Evolutionary conservation across 2,888 invertebrate species (phyloP), one percentile per base, ranked within the genome.

Genomic region (Cerastis leucographa): DNA sequence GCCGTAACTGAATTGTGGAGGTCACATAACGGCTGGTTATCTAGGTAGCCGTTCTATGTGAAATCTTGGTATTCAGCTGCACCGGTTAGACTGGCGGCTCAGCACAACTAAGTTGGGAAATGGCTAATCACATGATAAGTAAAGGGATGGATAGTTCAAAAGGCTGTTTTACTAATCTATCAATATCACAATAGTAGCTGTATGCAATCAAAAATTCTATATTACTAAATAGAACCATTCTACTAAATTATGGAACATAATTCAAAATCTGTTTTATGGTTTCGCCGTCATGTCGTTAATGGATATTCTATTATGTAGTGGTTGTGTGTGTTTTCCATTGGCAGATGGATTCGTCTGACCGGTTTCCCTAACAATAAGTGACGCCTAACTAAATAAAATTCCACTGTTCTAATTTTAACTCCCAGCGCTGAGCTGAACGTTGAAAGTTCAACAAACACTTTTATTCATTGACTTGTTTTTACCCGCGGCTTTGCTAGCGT

Each of bases 291-390:
- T 46, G 8, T 22, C 25, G 19, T 6, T 49, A 49, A 51, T 22
- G 9, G 22, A 65, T 66, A 67, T 67, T 59, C 8, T 35, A 78
- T 76, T 42, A 77, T 35, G 8, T 25, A 35, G 12, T n/a, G 22
- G 12, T 61, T 46, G 59, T 51, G n/a, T 44, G 22, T 22, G 9
- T 44, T 59, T 72, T 51, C n/a, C 25, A 40, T 44, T 22, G 35
- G 22, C 46, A 77, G n/a, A 76, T 44, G 29, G 25, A 35, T 80
- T 61, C 8, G 25, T 40, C 72, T 8, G 29, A 1, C 29, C 29
- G 29, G 17, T 56, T 29, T 29, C 2, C 0, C 56, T 17, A 17
- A 29, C 17, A 29, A 14, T 59, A 17, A 59, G 17, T 17, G 14
- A 25, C 25, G 14, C 25, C 56, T 25, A 56, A 56, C 5, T 17